Base-by-base conservation (phyloP, 2,797 vertebrate genomes). In the Carapus acus region DNA sequence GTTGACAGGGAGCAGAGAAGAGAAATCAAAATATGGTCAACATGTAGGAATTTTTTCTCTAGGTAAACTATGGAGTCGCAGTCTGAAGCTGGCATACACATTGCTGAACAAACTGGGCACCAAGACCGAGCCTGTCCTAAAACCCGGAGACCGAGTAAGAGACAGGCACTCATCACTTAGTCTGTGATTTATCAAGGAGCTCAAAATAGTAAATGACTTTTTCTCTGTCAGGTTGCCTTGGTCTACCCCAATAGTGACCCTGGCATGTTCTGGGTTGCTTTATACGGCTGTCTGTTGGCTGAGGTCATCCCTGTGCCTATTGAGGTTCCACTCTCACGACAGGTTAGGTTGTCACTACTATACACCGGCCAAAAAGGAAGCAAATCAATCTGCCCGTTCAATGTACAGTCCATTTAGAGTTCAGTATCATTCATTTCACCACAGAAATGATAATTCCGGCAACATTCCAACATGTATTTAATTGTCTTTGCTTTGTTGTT, bases 171-270 rank as follows among this genome's bases (percentile, higher is more conserved):
- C 1, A 1, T 18, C 3, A 2, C 8, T 58, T 19, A 12, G 3
- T 19, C 6, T 21, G 7, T 34, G 6, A 51, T 42, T 8, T 27
- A 13, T 23, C 1, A 56, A 56, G 7, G 0, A 49, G 11, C 2
- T 33, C 36, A 6, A 1, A 3, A 1, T 7, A 15, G 1, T 1
- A 38, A 40, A 19, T 31, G 3, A 9, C 39, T 3, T 43, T 69
- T 21, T 76, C 36, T 67, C 36, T 80, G 67, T 57, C 75, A 98
- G 95, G 95, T 98, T 58, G 96, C 96, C 22, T 85, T 98, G 54
- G 94, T 98, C 66, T 98, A 96, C 62, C 96, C 96, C 58, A 98
- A 98, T 86, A 98, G 92, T 39, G 96, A 98, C 78, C 96, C 96
- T 0, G 93, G 91, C 49, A 97, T 97, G 94, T 98, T 98, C 69